These are phyloP conservation scores for Ectobius pallidus DNA, from an alignment of 2,888 invertebrate genomes.

Conservation along the genomic window DNA sequence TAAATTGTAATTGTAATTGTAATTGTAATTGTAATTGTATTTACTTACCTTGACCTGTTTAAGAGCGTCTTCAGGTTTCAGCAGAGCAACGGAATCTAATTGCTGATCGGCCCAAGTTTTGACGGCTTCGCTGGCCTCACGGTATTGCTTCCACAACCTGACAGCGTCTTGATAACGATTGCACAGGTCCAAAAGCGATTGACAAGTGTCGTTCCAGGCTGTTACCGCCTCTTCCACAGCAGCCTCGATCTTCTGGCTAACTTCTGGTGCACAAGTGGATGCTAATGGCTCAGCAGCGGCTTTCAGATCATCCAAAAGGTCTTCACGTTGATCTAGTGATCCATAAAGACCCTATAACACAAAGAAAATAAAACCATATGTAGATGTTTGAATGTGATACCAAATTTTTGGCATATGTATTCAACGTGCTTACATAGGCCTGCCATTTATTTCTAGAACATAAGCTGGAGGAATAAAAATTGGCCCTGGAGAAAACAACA, in stretches of 20 bases:
- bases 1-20: too few relatives aligned
- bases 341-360: constrained; percentile 75
- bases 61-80: constrained; percentile 74
- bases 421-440: too few relatives aligned
- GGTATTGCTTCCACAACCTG: constrained; percentile 79
- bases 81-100: constrained; percentile 65
- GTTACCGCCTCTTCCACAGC: constrained; percentile 79
- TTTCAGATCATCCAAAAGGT: constrained; percentile 72
- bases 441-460: too few relatives aligned
- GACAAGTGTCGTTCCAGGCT: constrained; percentile 81
- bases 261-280: constrained; percentile 70
- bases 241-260: constrained; percentile 73
- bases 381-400: background rate
- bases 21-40: too few relatives aligned
- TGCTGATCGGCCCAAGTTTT: constrained; percentile 77
- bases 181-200: constrained; percentile 76
- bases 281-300: constrained; percentile 74
- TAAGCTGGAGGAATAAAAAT: too few relatives aligned
- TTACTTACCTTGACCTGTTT: constrained; percentile 71
- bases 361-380: background rate
- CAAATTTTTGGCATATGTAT: background rate
- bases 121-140: constrained; percentile 77
- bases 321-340: constrained; percentile 75
- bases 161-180: constrained; percentile 81
- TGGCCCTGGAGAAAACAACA: too few relatives aligned